phyloP scores from a whole-genome alignment of 35 echinoderm and acorn worm species.

The Chiridota heheva region DNA sequence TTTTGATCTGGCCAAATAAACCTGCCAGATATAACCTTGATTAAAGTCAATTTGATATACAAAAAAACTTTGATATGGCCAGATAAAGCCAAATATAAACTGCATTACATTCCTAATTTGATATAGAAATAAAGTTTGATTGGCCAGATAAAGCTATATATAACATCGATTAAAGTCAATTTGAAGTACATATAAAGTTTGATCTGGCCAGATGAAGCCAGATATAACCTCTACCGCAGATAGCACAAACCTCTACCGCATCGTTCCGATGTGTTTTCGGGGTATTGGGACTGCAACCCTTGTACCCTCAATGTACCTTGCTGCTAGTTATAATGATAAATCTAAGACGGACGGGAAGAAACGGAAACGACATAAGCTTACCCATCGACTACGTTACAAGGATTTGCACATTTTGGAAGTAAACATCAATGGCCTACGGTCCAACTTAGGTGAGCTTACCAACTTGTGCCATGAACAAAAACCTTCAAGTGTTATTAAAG shows the following conservation, averaged over 20 bases:
- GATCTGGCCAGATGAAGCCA: conserved; percentile 45
- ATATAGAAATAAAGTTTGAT: too few species aligned
- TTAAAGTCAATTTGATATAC: too few species aligned
- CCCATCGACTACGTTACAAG: conserved; percentile 50
- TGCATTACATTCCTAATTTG: too few species aligned
- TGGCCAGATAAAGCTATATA: too few species aligned
- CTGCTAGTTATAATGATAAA: conserved; percentile 24
- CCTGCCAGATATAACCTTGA: too few species aligned
- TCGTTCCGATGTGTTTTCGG: conserved; percentile 24
- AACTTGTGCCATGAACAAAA: conserved; percentile 47
- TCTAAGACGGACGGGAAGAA: conserved; percentile 41
- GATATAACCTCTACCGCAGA: too few species aligned
- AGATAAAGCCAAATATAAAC: too few species aligned
- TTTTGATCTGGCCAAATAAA: too few species aligned
- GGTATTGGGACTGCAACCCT: conserved; percentile 7
- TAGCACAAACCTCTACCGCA: conserved; percentile 16
- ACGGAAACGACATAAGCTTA: conserved; percentile 31
- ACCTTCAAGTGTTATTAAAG: conserved; percentile 44
- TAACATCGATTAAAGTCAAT: too few species aligned
- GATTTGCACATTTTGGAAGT: conserved; percentile 61
- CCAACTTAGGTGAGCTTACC: conserved; percentile 41
- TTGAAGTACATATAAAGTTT: too few species aligned
- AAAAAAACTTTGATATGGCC: too few species aligned
- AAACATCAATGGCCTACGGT: conserved; percentile 56
- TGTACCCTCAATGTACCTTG: too few species aligned